Conservation (phyloP, 2,113 vertebrate genomes). For the Corythornis madagascariensis region DNA sequence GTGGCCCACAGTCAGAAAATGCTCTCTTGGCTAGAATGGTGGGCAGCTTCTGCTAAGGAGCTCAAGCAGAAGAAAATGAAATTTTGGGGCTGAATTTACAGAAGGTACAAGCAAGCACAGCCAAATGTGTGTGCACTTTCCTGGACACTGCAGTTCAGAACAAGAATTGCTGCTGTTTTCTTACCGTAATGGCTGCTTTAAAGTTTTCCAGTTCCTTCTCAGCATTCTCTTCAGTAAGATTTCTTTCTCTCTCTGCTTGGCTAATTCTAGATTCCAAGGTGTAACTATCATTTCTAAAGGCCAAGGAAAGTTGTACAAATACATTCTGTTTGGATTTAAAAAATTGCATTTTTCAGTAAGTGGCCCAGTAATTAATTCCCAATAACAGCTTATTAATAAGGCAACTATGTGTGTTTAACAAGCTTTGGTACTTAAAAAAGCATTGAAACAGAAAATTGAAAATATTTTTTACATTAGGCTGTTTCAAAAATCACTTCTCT, state of each 20-base stretch:
- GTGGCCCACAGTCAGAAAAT: not conserved
- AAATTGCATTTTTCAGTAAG: not conserved
- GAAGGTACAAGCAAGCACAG: not conserved
- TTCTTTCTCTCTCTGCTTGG: constrained; percentile 93
- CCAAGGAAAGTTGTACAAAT: constrained; percentile 96
- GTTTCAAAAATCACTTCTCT: not conserved
- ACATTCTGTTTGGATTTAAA: constrained; percentile 85
- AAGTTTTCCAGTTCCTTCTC: constrained; percentile 97
- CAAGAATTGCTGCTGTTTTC: not conserved
- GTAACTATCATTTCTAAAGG: constrained; percentile 98
- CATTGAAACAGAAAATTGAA: not conserved
- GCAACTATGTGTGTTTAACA: not conserved
- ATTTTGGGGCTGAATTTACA: not conserved
- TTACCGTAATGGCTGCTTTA: constrained; percentile 90
- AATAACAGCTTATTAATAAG: not conserved
- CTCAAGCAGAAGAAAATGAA: not conserved
- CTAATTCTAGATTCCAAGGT: constrained; percentile 93
- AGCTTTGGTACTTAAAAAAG: not conserved
- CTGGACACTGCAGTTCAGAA: not conserved
- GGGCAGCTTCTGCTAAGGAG: not conserved
- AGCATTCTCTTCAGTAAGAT: constrained; percentile 92
- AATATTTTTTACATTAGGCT: not conserved
- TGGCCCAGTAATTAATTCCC: not conserved
- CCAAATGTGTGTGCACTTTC: not conserved
- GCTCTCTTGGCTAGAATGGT: not conserved